Evolutionary conservation across 2,113 vertebrate species (phyloP), one percentile per base, ranked within the genome.

Genomic region (Montifringilla adamsi): DNA sequence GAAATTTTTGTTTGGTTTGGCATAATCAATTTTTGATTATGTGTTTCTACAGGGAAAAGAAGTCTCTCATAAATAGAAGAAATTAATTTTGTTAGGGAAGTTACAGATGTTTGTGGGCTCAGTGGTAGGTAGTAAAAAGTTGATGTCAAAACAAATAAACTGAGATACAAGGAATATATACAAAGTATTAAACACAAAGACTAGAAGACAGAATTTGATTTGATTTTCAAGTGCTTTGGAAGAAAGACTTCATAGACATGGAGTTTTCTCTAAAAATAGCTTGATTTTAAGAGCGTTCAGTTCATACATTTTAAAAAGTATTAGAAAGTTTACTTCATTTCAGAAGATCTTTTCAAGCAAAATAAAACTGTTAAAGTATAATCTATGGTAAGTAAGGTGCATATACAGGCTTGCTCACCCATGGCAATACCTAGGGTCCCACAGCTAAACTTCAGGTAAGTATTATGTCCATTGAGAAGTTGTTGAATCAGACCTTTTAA

Each of bases 21-120:
- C 59, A 30, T 39, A 89, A 95, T 84, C 59, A 82, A 56, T 77
- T 95, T 82, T 90, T 90, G 68, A 91, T 67, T 68, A 94, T 50
- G 62, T 68, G 35, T 35, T 96, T 68, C 77, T 49, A 84, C 15
- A 63, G 24, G 43, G 52, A 19, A 69, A 73, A 67, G 21, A 33
- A 7, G 4, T 10, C 53, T 64, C 39, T 43, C 52, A 76, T 68
- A 75, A 77, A 47, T 7, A 89, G 37, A 58, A 93, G 8, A 90
- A 78, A 88, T 30, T 24, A 63, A 78, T 84, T 92, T 78, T 84
- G 6, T 52, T 79, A 44, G 35, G 30, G 50, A 89, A 90, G 52
- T 58, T 94, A 56, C 27, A 93, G 70, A 70, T 88, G 59, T 73
- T 91, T 74, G 76, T 10, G 5, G 59, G 28, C 56, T 69, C 43